Base-by-base conservation (phyloP, 2,113 vertebrate genomes). In the Cyanoliseus patagonus region DNA sequence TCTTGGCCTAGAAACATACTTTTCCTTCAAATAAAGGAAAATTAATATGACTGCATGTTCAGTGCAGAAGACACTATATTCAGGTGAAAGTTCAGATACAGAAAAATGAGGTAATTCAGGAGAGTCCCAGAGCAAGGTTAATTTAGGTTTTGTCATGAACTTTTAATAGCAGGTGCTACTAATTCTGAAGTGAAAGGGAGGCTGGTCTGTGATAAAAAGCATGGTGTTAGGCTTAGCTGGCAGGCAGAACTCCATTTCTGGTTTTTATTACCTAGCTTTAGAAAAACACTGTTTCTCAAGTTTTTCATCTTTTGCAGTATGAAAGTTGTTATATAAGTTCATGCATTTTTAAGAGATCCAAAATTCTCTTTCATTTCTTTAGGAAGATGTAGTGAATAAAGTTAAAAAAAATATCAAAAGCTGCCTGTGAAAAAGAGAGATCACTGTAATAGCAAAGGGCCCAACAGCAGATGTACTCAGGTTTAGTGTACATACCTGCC, bases 1-100 rank as follows among this genome's bases (percentile, higher is more conserved):
- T 94, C 95, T 94, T 74, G 92, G 90, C 95, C 89, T 95, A 90
- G 90, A 96, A 98, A 93, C 83, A 88, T 52, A 95, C 47, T 84
- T 93, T 86, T 59, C 66, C 90, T 96, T 79, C 86, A 90, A 97
- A 89, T 98, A 97, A 98, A 97, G 67, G 66, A 94, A 95, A 95
- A 94, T 78, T 30, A 94, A 52, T 92, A 67, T 74, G 76, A 52
- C 66, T 75, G 52, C 46, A 20, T 53, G 78, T 44, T 76, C 51
- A 64, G 63, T 66, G 24, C 39, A 92, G 88, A 90, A 92, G 51
- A 63, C 74, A 12, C n/a, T 76, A 11, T 6, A 2, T 63, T 75
- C 37, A 68, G 83, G 83, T 95, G 68, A 64, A 86, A 88, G 90
- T 72, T 97, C 80, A 88, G 91, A 82, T 44, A 47, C 67, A 61